Conservation (phyloP, 2,888 invertebrate species). For the Odiellus spinosus region DNA sequence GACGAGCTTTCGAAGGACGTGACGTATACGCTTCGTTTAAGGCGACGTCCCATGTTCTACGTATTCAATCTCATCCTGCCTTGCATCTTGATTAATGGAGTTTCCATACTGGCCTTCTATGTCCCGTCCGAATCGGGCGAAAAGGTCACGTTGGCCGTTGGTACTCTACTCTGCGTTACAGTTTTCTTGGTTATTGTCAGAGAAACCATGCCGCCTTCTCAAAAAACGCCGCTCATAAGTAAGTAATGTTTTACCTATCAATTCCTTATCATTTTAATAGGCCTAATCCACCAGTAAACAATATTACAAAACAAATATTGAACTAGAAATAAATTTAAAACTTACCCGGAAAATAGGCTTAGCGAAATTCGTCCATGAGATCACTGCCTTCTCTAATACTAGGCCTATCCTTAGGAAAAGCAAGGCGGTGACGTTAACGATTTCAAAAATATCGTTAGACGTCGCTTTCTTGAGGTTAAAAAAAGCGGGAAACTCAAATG, state of each 20-base stretch:
- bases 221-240: slow-evolving; percentile 73
- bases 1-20: slow-evolving; percentile 55
- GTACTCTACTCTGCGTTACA: slow-evolving; percentile 71
- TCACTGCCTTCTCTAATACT: too few relatives aligned
- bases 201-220: slow-evolving; percentile 68
- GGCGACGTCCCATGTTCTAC: slow-evolving; percentile 63
- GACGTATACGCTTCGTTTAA: slow-evolving; percentile 57
- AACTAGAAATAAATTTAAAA: too few relatives aligned
- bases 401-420: too few relatives aligned
- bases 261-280: too few relatives aligned
- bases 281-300: too few relatives aligned
- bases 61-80: slow-evolving; percentile 72
- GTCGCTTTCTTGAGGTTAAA: too few relatives aligned
- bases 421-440: too few relatives aligned
- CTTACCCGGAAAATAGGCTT: too few relatives aligned
- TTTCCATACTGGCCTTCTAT: slow-evolving; percentile 68
- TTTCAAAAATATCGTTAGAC: too few relatives aligned
- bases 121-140: slow-evolving; percentile 75
- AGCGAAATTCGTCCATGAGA: too few relatives aligned
- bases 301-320: too few relatives aligned
- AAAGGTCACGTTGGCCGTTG: slow-evolving; percentile 70
- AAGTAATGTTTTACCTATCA: slow-evolving; percentile 32
- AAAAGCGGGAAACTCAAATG: too few relatives aligned
- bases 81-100: slow-evolving; percentile 66
- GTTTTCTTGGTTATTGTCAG: slow-evolving; percentile 75